Base-by-base conservation (phyloP, 2,797 vertebrate species). In the Adelosebastes latens region DNA sequence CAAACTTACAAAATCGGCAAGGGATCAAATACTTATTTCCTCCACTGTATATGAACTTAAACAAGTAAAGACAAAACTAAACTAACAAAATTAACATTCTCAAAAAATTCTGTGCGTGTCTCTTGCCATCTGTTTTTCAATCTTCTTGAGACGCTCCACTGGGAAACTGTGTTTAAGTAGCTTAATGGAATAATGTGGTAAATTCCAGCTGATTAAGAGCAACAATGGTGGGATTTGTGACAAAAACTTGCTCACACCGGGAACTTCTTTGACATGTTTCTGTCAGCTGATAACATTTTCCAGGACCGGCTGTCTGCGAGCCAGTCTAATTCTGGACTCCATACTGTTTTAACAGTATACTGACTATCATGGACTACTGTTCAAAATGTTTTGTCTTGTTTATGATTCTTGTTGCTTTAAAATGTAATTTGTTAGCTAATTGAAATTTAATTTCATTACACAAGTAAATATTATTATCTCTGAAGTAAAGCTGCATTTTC, bases 231-330 rank as follows among this genome's bases (percentile, higher is more conserved):
- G 4, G 2, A 32, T 13, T 72, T 82, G 74, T 80, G n/a, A 22
- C 6, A 73, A 72, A 72, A 46, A 4, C 6, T 3, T 49, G 7
- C 24, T 55, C 39, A 62, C 32, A 32, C 12, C 2, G 6, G 55
- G 5, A 80, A 58, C 22, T 10, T 55, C 14, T 68, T 31, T 61
- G 53, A 61, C 27, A 39, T 32, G 14, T 68, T 42, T 79, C 31
- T 7, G 69, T 89, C 80, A 89, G 64, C 25, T 82, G 83, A 88
- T 68, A 14, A 13, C 12, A 53, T 73, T 87, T 80, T 89, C 85
- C 85, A 68, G 52, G 74, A 83, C 7, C 1, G 16, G 78, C 11
- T 53, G 24, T 31, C 42, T 20, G 8, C 32, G 29, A 39, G 20
- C 11, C 16, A 2, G 4, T 56, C 36, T 76, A 77, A 75, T 78